Conservation (phyloP, 64 coral and sea anemone genomes). For the Catalaphyllia jardinei region DNA sequence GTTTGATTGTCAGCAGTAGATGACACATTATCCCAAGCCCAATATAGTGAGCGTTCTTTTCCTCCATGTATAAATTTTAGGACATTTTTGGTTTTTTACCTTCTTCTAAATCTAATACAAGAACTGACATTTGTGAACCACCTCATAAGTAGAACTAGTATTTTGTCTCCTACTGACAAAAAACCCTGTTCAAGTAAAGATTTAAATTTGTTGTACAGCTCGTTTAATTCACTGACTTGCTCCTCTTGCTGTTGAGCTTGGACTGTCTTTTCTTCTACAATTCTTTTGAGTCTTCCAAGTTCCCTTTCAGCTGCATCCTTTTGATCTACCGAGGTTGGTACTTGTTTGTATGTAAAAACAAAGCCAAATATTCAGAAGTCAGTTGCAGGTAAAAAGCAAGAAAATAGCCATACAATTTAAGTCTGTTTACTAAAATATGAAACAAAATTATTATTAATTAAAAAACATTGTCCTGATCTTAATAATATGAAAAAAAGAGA, state of each 20-base stretch:
- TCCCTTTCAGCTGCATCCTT: background rate
- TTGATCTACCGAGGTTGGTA: constrained; percentile 8
- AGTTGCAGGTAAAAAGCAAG: too few species aligned
- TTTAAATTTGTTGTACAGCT: background rate
- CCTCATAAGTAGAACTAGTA: background rate
- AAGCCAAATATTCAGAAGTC: background rate
- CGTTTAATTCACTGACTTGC: background rate
- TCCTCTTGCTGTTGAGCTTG: constrained; percentile 23
- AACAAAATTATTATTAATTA: background rate
- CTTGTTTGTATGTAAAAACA: background rate
- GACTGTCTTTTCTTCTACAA: constrained; percentile 10
- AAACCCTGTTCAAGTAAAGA: background rate
- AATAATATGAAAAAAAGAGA: background rate
- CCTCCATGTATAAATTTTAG: constrained; percentile 10
- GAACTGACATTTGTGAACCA: background rate
- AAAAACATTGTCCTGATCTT: too few species aligned
- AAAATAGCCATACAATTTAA: too few species aligned
- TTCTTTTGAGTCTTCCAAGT: background rate
- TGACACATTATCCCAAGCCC: constrained; percentile 5
- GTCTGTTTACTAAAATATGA: background rate
- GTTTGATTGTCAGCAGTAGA: constrained; percentile 19
- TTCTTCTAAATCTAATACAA: background rate
- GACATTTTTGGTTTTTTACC: background rate
- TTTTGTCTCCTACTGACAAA: background rate
- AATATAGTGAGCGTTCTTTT: constrained; percentile 4